Evolutionary conservation across 2,797 vertebrate genomes (phyloP).

Genomic region (Nasua narica): DNA sequence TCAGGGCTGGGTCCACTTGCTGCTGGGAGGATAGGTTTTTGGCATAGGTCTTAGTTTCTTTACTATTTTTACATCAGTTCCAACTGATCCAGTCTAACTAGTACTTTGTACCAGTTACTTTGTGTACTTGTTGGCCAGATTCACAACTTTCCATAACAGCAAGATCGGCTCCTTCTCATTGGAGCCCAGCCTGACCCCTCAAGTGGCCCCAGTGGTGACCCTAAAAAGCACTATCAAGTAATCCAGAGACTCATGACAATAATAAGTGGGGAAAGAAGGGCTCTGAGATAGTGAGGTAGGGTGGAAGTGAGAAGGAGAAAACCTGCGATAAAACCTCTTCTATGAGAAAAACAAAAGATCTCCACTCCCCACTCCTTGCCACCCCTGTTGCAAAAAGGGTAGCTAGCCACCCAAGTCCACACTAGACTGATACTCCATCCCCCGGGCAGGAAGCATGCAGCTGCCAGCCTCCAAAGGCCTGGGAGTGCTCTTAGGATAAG

Average conservation of each 20-base stretch:
- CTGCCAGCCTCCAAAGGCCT: constrained; percentile 91
- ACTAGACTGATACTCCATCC: constrained; percentile 37
- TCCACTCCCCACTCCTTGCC: not conserved
- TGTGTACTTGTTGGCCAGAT: constrained; percentile 83
- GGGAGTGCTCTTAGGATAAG: constrained; percentile 91
- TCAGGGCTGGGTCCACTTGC: constrained; percentile 88
- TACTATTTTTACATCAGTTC: constrained; percentile 88
- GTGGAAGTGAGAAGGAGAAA: constrained; percentile 43
- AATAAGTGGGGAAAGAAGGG: constrained; percentile 36
- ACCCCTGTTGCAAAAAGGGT: constrained; percentile 36
- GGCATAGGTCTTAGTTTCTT: constrained; percentile 83
- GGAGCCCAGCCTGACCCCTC: constrained; percentile 89
- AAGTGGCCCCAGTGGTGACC: constrained; percentile 89
- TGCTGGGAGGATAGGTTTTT: constrained; percentile 84
- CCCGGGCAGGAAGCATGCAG: constrained; percentile 29
- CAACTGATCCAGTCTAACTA: constrained; percentile 89
- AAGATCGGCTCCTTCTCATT: constrained; percentile 93
- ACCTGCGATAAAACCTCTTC: constrained; percentile 42
- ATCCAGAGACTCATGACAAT: constrained; percentile 91
- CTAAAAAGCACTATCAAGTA: constrained; percentile 93
- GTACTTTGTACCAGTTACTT: constrained; percentile 83
- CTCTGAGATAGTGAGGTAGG: constrained; percentile 43
- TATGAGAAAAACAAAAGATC: constrained; percentile 53
- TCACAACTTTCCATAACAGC: constrained; percentile 92
- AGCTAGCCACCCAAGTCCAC: constrained; percentile 60